Conservation (phyloP, 2,888 invertebrate genomes). For the Drosophila rellima region DNA sequence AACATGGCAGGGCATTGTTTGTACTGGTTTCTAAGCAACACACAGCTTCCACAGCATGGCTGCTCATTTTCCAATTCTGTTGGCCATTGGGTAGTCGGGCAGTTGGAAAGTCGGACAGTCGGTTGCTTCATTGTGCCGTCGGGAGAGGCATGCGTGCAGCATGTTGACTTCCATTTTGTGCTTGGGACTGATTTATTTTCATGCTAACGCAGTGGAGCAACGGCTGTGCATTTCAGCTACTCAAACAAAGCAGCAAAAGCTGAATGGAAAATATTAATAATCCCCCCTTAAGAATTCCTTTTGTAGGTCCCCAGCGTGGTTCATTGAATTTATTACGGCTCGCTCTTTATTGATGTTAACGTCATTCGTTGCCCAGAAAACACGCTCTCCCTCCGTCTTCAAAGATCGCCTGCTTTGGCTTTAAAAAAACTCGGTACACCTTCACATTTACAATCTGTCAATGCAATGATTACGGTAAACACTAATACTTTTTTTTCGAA, state of each 20-base stretch:
- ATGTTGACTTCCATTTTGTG: slow-evolving; percentile 65
- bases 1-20: slow-evolving; percentile 61
- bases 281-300: slow-evolving; percentile 40
- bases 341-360: slow-evolving; percentile 62
- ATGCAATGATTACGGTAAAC: slow-evolving; percentile 57
- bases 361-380: slow-evolving; percentile 31
- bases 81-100: not conserved
- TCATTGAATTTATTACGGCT: slow-evolving; percentile 61
- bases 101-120: slow-evolving; percentile 15
- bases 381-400: slow-evolving; percentile 7
- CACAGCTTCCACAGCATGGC: not conserved
- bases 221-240: slow-evolving; percentile 62
- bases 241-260: slow-evolving; percentile 68
- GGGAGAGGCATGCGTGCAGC: slow-evolving; percentile 25
- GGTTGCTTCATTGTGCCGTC: slow-evolving; percentile 18
- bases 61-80: not conserved
- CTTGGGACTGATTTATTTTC: slow-evolving; percentile 66
- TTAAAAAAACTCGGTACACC: slow-evolving; percentile 32
- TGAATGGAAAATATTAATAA: slow-evolving; percentile 77
- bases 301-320: slow-evolving; percentile 5
- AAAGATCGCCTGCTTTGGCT: slow-evolving; percentile 17
- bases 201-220: slow-evolving; percentile 48
- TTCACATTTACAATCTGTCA: slow-evolving; percentile 45
- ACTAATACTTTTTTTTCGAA: slow-evolving; percentile 44
- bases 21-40: slow-evolving; percentile 24